These are phyloP conservation scores for Sphecodes monilicornis DNA, from an alignment of 2,888 invertebrate genomes.

Conservation along the genomic window DNA sequence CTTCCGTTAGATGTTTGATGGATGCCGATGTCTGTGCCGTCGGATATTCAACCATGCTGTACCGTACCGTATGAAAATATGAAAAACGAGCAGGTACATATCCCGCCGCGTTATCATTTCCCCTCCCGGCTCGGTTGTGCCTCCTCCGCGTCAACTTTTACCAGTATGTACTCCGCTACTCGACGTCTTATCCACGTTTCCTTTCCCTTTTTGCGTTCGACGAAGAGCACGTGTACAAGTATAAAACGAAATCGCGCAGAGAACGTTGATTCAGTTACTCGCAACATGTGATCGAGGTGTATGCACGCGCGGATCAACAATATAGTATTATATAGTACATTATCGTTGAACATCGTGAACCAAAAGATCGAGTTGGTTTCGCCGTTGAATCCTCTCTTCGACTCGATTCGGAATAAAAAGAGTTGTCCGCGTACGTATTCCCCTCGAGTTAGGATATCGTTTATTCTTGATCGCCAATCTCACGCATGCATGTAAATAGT, in stretches of 20 bases:
- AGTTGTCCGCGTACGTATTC: background rate
- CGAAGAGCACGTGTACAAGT: conserved; percentile 64
- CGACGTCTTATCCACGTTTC: conserved; percentile 52
- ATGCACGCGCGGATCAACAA: background rate
- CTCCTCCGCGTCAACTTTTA: conserved; percentile 49
- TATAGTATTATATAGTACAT: background rate
- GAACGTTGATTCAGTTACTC: conserved; percentile 77
- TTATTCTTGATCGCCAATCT: background rate
- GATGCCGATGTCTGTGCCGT: background rate
- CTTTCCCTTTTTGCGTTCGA: conserved; percentile 54
- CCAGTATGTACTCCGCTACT: conserved; percentile 29
- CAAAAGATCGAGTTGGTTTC: background rate
- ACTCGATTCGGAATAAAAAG: background rate
- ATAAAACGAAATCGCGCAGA: conserved; percentile 77
- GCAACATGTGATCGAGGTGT: conserved; percentile 57
- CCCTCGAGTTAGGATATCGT: background rate
- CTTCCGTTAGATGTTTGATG: background rate
- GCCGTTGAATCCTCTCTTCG: background rate
- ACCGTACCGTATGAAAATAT: background rate
- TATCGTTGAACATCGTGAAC: conserved; percentile 15
- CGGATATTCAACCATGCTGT: conserved; percentile 1
- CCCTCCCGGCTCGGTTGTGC: conserved; percentile 8
- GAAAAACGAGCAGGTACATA: conserved; percentile 23
- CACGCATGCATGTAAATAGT: background rate
- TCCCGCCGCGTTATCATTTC: conserved; percentile 48